Conservation (phyloP, 2,113 vertebrate genomes). For the Nerophis ophidion region DNA sequence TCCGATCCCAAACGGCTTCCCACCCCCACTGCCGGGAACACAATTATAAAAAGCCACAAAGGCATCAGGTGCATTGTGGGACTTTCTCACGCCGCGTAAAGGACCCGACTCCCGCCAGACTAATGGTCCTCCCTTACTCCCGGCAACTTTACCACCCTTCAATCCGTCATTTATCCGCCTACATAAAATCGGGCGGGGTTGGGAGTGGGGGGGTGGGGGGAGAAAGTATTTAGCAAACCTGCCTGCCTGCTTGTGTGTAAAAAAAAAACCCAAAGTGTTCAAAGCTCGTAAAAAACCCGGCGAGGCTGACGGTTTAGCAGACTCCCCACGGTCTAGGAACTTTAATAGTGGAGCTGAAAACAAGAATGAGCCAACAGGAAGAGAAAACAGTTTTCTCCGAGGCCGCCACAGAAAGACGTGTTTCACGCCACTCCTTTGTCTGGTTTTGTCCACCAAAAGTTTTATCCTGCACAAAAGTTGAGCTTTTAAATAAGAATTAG, state of each 20-base stretch:
- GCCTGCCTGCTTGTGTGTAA: slow-evolving; percentile 61
- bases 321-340: slow-evolving; percentile 53
- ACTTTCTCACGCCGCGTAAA: slow-evolving; percentile 41
- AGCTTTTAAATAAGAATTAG: too few relatives aligned
- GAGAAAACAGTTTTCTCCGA: too few relatives aligned
- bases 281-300: slow-evolving; percentile 59
- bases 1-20: too few relatives aligned
- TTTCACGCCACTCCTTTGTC: too few relatives aligned
- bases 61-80: slow-evolving; percentile 22
- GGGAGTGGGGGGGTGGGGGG: neutral
- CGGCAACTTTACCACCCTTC: slow-evolving; percentile 16
- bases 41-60: slow-evolving; percentile 18
- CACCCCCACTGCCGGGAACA: too few relatives aligned
- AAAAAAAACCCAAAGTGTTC: slow-evolving; percentile 64
- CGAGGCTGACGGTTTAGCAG: slow-evolving; percentile 67
- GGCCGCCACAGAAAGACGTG: too few relatives aligned
- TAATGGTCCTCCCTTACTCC: slow-evolving; percentile 58
- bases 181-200: slow-evolving; percentile 52
- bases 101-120: slow-evolving; percentile 42
- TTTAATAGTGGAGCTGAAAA: slow-evolving; percentile 33
- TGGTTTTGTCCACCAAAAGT: too few relatives aligned
- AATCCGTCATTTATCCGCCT: slow-evolving; percentile 44
- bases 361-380: slow-evolving; percentile 1
- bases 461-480: too few relatives aligned
- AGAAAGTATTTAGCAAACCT: slow-evolving; percentile 53